phyloP scores from a whole-genome alignment of 1,140 invertebrate species.

The Ctenoplectra terminalis region DNA sequence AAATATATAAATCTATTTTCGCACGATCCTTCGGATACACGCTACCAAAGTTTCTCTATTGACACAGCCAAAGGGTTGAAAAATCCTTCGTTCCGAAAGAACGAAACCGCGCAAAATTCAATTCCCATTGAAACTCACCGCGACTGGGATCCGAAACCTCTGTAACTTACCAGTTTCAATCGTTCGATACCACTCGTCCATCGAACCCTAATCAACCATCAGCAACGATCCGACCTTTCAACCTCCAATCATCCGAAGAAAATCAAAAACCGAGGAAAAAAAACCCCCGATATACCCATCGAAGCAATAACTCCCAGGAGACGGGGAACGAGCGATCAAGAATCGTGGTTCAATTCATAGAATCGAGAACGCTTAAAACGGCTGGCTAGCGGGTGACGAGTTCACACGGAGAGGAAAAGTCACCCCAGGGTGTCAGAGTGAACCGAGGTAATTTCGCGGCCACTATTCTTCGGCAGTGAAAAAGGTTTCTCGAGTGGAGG shows the following conservation, averaged over 20 bases:
- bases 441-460: background rate
- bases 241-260: background rate
- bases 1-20: no score
- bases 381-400: background rate
- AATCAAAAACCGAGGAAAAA: no score
- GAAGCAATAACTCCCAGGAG: background rate
- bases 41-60: no score
- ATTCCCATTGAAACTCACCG: no score
- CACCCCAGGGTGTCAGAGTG: conserved; percentile 9
- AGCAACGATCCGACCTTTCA: background rate
- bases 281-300: background rate
- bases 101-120: no score
- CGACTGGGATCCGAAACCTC: no score
- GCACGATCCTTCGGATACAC: no score
- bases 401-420: background rate
- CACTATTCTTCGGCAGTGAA: background rate
- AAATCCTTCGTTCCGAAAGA: no score
- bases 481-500: background rate
- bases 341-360: conserved; percentile 11
- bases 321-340: background rate
- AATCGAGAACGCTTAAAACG: background rate
- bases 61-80: no score
- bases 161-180: no score
- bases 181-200: background rate
- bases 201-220: background rate